Percentiles rank a stretch among this genome's conserved stretches.
These are phyloP conservation scores for Melanostoma scalare DNA, from an alignment of 2,888 invertebrate species.

Conservation along the genomic window DNA sequence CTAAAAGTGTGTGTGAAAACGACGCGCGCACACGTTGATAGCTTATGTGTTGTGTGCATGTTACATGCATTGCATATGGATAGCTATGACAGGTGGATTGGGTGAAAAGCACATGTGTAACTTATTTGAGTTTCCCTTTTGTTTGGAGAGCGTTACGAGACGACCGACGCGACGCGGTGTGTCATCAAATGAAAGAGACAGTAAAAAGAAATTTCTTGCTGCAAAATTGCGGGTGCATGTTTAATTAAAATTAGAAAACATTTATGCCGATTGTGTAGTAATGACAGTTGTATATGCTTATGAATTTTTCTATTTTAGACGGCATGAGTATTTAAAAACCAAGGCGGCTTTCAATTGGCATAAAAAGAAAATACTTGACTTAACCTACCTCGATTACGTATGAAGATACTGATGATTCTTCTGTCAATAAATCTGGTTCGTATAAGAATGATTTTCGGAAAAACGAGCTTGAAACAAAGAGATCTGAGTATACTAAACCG, in stretches of 20 bases:
- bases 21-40: slow-evolving; percentile 29
- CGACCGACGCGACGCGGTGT: background rate
- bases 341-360: too few species aligned
- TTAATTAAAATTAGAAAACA: slow-evolving; percentile 63
- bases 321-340: slow-evolving; percentile 6
- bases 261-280: slow-evolving; percentile 17
- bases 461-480: too few species aligned
- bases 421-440: too few species aligned
- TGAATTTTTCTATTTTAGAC: slow-evolving; percentile 42
- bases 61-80: slow-evolving; percentile 63
- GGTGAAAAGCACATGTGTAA: slow-evolving; percentile 62
- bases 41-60: slow-evolving; percentile 21
- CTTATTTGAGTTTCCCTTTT: slow-evolving; percentile 68
- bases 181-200: slow-evolving; percentile 28
- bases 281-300: background rate
- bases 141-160: slow-evolving; percentile 6
- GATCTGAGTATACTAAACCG: too few species aligned
- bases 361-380: too few species aligned
- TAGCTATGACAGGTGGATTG: slow-evolving; percentile 58
- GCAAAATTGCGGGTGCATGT: slow-evolving; percentile 50
- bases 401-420: too few species aligned
- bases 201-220: slow-evolving; percentile 39
- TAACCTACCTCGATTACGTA: too few species aligned
- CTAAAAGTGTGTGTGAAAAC: slow-evolving; percentile 46
- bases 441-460: too few species aligned